Evolutionary conservation across 2,113 vertebrate species (phyloP), one percentile per base, ranked within the genome.

Genomic region (Corvus moneduloides): DNA sequence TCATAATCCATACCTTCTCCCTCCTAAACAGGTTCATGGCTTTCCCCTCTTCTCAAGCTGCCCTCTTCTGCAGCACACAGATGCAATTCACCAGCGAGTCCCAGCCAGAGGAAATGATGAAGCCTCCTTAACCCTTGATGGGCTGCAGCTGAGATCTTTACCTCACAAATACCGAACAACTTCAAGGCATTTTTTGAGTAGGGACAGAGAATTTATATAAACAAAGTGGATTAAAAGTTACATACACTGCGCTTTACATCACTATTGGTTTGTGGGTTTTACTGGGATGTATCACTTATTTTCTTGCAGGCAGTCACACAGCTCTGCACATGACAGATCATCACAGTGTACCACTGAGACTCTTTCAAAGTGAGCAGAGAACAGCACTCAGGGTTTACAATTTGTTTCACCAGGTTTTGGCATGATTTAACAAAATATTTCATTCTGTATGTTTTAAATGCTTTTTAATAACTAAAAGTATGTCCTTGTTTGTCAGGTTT

Each of bases 81-180:
- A 23, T 24, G 11, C n/a, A 93, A 1, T 2, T 68, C 7, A 16
- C 21, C 49, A 64, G 3, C 0, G 0, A 8, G 6, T 35, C 24
- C 27, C 74, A 85, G 52, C 27, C 88, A 75, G 18, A 75, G 52
- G 16, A 85, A 83, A 82, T 59, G 59, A 91, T 6, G 14, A 87
- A 71, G n/a, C 66, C 55, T 49, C 13, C 39, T 87, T 27, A 93
- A 51, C 30, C 12, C 76, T 16, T 59, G 55, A 51, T 37, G 41
- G 62, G 63, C 37, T 90, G 55, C 63, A 90, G 54, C 55, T 88
- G 75, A 71, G 35, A 56, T 30, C n/a, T 44, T 52, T 63, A 62
- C 7, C 8, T 11, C 18, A 56, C 16, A 89, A 54, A 46, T 27
- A 59, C n/a, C 16, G 11, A 90, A 77, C 6, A 86, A 68, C 16